Conservation (phyloP, 2,113 vertebrate genomes). For the Neomonachus schauinslandi region DNA sequence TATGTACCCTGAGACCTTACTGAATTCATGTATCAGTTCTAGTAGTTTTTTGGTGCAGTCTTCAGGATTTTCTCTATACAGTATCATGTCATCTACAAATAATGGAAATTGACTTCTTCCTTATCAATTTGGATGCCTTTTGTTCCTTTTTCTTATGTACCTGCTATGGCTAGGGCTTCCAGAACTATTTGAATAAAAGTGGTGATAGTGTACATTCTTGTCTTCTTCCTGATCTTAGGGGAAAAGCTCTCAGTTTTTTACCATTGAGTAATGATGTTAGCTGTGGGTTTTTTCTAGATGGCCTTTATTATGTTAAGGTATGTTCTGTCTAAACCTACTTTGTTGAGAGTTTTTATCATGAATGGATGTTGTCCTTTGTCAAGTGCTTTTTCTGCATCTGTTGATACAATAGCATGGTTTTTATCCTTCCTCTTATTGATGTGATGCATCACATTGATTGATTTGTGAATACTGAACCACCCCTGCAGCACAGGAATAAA, state of each 20-base stretch:
- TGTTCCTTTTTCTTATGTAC: not conserved
- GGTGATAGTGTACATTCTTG: not conserved
- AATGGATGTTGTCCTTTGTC: not conserved
- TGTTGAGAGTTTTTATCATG: not conserved
- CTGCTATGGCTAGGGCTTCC: not conserved
- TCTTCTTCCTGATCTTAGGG: not conserved
- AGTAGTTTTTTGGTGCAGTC: not conserved
- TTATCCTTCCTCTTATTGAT: not conserved
- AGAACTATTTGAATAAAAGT: not conserved
- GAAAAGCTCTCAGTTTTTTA: not conserved
- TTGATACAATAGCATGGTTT: not conserved
- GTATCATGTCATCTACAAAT: not conserved
- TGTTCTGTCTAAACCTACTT: not conserved
- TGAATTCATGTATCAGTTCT: not conserved
- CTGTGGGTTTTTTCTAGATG: not conserved
- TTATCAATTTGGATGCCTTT: not conserved
- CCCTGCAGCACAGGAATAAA: not conserved
- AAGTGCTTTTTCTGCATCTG: not conserved
- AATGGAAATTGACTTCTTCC: not conserved
- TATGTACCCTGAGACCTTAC: not conserved
- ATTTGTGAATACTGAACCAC: not conserved
- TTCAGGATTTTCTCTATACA: not conserved
- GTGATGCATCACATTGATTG: not conserved
- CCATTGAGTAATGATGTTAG: not conserved
- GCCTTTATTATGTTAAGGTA: not conserved